Percentiles rank a stretch among this genome's conserved stretches.
phyloP scores from a whole-genome alignment of 2,888 invertebrate species.

The Chloroclystis v-ata region DNA sequence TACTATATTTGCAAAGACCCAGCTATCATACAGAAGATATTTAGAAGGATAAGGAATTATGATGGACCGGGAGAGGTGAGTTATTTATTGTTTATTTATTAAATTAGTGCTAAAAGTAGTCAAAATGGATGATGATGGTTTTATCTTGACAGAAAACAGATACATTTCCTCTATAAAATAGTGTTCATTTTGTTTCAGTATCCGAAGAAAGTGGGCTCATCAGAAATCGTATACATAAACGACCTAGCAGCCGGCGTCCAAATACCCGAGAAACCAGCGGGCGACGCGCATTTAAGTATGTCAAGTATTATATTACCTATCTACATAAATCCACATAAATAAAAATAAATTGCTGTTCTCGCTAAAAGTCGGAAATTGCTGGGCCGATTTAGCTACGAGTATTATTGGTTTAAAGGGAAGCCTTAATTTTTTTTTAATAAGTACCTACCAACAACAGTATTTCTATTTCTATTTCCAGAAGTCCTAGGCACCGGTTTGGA shows the following conservation, averaged over 20 bases:
- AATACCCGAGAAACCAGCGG: slow-evolving; percentile 45
- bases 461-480: slow-evolving; percentile 43
- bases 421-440: no score
- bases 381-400: no score
- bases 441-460: no score
- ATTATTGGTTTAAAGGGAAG: no score
- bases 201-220: slow-evolving; percentile 80
- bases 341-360: no score
- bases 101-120: no score
- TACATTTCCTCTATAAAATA: no score
- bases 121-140: no score
- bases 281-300: slow-evolving; percentile 54
- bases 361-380: no score
- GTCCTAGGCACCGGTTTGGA: slow-evolving; percentile 68
- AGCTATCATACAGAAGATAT: slow-evolving; percentile 83
- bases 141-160: no score
- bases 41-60: slow-evolving; percentile 88
- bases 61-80: slow-evolving; percentile 79
- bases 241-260: slow-evolving; percentile 89
- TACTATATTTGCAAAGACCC: slow-evolving; percentile 93
- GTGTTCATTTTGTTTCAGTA: slow-evolving; percentile 76
- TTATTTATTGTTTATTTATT: background rate
- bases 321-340: no score
- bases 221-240: slow-evolving; percentile 84
- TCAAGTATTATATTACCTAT: slow-evolving; percentile 8